These are phyloP conservation scores for Eupeodes luniger DNA, from an alignment of 2,888 invertebrate genomes.

Conservation along the genomic window DNA sequence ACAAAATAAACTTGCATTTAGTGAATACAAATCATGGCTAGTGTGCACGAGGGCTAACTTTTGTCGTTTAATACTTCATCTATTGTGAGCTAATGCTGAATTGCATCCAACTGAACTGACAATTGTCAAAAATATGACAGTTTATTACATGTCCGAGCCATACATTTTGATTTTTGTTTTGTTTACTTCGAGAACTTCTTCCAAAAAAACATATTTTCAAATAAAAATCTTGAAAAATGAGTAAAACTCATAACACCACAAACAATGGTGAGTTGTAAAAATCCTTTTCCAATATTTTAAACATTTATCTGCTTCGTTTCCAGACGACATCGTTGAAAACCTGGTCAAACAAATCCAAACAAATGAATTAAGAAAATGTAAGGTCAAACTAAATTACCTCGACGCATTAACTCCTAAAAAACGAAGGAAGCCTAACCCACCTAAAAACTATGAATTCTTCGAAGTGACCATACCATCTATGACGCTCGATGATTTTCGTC, in stretches of 20 bases:
- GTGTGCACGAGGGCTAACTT: too few relatives aligned
- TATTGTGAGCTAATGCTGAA: too few relatives aligned
- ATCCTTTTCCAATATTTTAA: background rate
- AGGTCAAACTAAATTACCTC: background rate
- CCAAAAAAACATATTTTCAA: too few relatives aligned
- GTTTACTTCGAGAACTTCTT: too few relatives aligned
- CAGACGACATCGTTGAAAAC: conserved; percentile 1
- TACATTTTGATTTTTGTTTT: too few relatives aligned
- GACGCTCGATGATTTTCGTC: conserved; percentile 46
- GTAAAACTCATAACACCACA: background rate
- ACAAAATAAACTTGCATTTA: too few relatives aligned
- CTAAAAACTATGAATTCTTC: conserved; percentile 37
- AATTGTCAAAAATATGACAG: too few relatives aligned
- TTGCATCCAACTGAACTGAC: too few relatives aligned
- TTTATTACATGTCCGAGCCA: too few relatives aligned
- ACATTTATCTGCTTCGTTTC: background rate
- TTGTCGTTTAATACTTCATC: too few relatives aligned
- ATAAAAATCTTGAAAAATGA: too few relatives aligned
- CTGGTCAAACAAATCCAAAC: background rate
- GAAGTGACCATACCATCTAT: conserved; percentile 27
- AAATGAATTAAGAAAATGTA: background rate
- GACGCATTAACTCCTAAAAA: background rate
- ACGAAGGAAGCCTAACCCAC: background rate
- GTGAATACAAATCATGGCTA: too few relatives aligned
- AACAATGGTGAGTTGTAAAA: background rate